A percentile compares a stretch with the other conserved stretches of the same genome.
Conservation (phyloP, 2,888 invertebrate species). For the Tiliacea aurago region DNA sequence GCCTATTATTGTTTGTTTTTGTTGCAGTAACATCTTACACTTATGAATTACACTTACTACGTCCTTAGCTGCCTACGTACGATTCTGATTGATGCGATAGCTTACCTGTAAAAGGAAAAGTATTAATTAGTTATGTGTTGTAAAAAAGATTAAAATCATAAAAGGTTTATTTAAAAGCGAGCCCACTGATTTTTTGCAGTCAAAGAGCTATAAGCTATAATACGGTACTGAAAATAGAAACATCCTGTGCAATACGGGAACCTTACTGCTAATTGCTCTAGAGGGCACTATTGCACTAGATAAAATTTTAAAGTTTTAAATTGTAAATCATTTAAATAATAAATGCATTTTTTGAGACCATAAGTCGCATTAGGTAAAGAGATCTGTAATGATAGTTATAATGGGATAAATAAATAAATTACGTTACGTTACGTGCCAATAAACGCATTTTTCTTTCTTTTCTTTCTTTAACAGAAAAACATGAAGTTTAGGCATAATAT, state of each 20-base stretch:
- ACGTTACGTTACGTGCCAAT: too few relatives aligned
- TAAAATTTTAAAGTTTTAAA: too few relatives aligned
- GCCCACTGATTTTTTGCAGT: background rate
- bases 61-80: constrained; percentile 31
- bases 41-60: constrained; percentile 38
- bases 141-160: background rate
- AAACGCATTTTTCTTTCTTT: too few relatives aligned
- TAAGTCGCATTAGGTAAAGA: too few relatives aligned
- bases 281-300: too few relatives aligned
- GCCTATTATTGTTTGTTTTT: constrained; percentile 55
- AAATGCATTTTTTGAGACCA: too few relatives aligned
- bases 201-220: background rate
- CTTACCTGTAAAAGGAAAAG: constrained; percentile 58
- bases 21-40: constrained; percentile 43
- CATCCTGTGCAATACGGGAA: background rate
- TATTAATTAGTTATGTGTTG: constrained; percentile 12
- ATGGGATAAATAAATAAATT: too few relatives aligned
- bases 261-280: too few relatives aligned
- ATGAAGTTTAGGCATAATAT: too few relatives aligned
- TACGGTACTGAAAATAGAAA: background rate
- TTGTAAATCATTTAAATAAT: too few relatives aligned
- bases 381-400: too few relatives aligned
- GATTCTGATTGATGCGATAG: constrained; percentile 1
- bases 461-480: too few relatives aligned
- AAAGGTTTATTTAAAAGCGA: background rate